These are phyloP conservation scores for Sminthurides bifidus DNA, from an alignment of 1,140 invertebrate species.

Conservation along the genomic window DNA sequence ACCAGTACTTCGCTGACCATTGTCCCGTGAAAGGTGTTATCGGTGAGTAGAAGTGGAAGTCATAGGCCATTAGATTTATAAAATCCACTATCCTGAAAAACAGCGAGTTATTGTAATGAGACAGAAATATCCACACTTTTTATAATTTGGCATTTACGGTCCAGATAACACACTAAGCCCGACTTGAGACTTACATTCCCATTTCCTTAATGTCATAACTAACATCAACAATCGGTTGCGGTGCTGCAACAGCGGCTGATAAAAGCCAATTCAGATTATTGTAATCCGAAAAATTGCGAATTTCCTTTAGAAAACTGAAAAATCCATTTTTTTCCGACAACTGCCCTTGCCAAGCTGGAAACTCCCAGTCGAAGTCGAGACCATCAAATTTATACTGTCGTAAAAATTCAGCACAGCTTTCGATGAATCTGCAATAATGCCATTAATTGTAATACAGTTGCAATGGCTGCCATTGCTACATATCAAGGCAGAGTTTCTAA, in stretches of 20 bases:
- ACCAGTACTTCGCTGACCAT: constrained; percentile 69
- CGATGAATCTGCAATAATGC: constrained; percentile 47
- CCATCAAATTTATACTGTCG: constrained; percentile 58
- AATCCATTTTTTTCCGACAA: constrained; percentile 53
- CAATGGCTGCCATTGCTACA: no score
- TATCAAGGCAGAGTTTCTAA: no score
- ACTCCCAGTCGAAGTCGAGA: constrained; percentile 76
- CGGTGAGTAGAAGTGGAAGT: constrained; percentile 66
- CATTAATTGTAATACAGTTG: not conserved
- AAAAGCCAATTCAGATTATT: constrained; percentile 49
- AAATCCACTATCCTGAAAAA: constrained; percentile 58
- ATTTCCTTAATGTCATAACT: constrained; percentile 64
- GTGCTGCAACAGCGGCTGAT: constrained; percentile 62
- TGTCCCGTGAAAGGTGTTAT: constrained; percentile 67
- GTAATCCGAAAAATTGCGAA: constrained; percentile 49
- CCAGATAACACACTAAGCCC: constrained; percentile 8
- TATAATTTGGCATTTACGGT: not conserved
- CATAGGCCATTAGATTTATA: constrained; percentile 80
- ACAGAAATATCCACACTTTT: not conserved
- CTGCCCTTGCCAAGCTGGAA: constrained; percentile 52
- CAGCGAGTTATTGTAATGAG: constrained; percentile 4
- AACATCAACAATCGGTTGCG: constrained; percentile 53
- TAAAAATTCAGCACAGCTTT: constrained; percentile 49
- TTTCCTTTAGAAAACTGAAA: constrained; percentile 54
- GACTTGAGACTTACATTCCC: constrained; percentile 46